Base-by-base conservation (phyloP, 2,888 invertebrate species). In the Amblyjoppa fuscipennis region DNA sequence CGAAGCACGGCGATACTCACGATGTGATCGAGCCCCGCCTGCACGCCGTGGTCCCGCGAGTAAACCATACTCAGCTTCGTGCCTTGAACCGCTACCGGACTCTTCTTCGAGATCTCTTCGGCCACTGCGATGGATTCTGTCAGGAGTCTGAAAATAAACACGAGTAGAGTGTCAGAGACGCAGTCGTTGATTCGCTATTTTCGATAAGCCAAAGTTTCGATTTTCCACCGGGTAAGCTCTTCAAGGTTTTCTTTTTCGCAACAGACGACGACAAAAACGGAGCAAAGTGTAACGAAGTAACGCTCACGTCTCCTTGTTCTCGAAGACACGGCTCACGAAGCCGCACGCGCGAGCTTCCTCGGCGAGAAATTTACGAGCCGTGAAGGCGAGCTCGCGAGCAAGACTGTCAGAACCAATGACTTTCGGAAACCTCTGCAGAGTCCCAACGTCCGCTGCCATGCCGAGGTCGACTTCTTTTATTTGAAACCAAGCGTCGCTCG, bases 401-500 rank as follows among this genome's bases (percentile, higher is more conserved):
- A 98, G 95, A 88, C 99, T 98, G 53, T 97, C 96, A 90, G 97
- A 99, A 25, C 98, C 98, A 45, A 99, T 95, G 3, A 98, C 94
- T 95, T 98, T 99, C 1, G 99, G 99, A 20, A 99, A 94, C 86
- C 99, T 96, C 93, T 99, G 99, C 56, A 99, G 94, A 0, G 97
- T 97, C 0, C 99, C 99, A 0, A 99, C 98, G 95, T 99, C 99
- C 3, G 99, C 98, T 3, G 99, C 98, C 94, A 99, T 95, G 0
- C 99, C 99, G 77, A 97, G 95, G 53, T 96, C 96, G 0, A 97
- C 96, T 95, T 99, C 98, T 94, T 99, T 99, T 0, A 99, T 96
- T 95, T 97, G 97, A 92, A 99, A 99, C 96, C 97, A 98, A 1
- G 99, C 97, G 94, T 99, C 99, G 90, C 96, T 95, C 0, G 98